Evolutionary conservation across 2,113 vertebrate genomes (phyloP).

Genomic region (Naja naja): DNA sequence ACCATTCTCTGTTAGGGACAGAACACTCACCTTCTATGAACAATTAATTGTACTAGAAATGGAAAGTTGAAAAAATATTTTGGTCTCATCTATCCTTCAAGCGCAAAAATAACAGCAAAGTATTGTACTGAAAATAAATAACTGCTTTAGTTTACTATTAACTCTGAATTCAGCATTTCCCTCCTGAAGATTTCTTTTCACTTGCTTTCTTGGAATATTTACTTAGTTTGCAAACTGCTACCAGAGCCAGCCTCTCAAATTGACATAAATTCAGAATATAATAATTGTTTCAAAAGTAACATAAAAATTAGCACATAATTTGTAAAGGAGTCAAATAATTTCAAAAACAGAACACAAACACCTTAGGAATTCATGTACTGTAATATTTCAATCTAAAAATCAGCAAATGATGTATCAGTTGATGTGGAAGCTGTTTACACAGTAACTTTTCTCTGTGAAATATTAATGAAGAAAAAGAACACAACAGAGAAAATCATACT

Average conservation of each 20-base stretch:
- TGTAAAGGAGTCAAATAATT: not conserved
- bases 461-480: not conserved
- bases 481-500: not conserved
- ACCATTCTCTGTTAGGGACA: not conserved
- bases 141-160: not conserved
- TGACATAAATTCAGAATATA: not conserved
- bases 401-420: not conserved
- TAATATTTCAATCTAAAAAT: not conserved
- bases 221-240: not conserved
- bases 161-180: not conserved
- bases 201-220: not conserved
- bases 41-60: not conserved
- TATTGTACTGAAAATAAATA: not conserved
- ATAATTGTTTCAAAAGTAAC: not conserved
- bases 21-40: not conserved
- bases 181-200: not conserved
- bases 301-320: not conserved
- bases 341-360: not conserved
- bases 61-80: not conserved
- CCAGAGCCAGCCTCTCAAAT: not conserved
- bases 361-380: not conserved
- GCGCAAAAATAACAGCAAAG: not conserved
- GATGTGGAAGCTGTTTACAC: conserved; percentile 3
- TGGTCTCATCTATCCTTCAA: not conserved
- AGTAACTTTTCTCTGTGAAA: not conserved